Conservation (phyloP, 2,113 vertebrate genomes). For the Hyperopisus bebe region DNA sequence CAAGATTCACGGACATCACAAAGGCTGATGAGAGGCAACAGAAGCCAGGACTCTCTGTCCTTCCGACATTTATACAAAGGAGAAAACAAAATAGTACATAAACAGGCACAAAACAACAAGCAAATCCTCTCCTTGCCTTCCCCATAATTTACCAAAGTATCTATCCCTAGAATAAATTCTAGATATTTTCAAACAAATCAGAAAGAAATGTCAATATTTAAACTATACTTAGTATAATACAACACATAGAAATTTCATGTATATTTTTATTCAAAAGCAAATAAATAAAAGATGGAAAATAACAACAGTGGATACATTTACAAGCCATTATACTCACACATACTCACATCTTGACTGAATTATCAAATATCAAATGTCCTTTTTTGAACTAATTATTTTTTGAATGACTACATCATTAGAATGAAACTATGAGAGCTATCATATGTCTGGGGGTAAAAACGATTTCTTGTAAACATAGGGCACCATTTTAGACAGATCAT, state of each 20-base stretch:
- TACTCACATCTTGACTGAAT: not conserved
- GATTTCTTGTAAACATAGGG: not conserved
- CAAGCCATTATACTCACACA: not conserved
- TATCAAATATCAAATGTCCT: not conserved
- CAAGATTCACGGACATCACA: slow-evolving; percentile 67
- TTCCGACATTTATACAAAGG: slow-evolving; percentile 48
- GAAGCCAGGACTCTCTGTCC: slow-evolving; percentile 24
- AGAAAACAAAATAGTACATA: slow-evolving; percentile 1
- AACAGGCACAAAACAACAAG: not conserved
- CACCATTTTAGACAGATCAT: not conserved
- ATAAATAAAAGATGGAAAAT: not conserved
- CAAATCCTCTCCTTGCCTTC: not conserved
- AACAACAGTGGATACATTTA: not conserved
- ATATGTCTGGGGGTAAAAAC: not conserved
- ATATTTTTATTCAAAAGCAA: not conserved
- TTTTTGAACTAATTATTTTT: not conserved
- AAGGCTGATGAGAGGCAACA: slow-evolving; percentile 55
- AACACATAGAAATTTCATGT: not conserved
- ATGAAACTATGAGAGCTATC: not conserved
- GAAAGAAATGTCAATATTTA: not conserved
- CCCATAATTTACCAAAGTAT: not conserved
- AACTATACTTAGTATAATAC: not conserved
- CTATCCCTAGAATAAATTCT: not conserved
- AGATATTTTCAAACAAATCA: not conserved
- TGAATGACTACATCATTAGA: not conserved